Evolutionary conservation across 2,888 invertebrate genomes (phyloP).

Genomic region (Nebria brevicollis): DNA sequence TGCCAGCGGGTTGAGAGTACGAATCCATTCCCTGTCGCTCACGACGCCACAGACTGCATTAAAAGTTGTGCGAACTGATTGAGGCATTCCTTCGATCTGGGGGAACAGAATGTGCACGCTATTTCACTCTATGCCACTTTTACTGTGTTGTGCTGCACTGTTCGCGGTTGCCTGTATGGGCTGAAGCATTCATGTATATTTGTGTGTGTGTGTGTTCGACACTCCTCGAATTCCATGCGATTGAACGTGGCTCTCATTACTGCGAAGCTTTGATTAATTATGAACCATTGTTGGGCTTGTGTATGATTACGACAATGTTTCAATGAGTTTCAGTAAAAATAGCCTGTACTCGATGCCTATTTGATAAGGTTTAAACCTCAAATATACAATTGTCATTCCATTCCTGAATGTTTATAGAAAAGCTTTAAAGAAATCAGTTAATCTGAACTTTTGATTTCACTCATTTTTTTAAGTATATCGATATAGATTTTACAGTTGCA

Average conservation of each 20-base stretch:
- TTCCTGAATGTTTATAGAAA: too few species aligned
- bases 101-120: constrained; percentile 5
- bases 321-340: too few species aligned
- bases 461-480: too few species aligned
- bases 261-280: constrained; percentile 35
- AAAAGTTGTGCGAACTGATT: constrained; percentile 43
- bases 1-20: background rate
- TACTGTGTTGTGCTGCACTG: constrained; percentile 18
- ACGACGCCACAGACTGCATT: constrained; percentile 37
- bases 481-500: too few species aligned
- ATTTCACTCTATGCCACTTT: background rate
- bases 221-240: background rate
- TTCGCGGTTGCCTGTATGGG: constrained; percentile 11
- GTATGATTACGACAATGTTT: background rate
- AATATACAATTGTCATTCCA: too few species aligned
- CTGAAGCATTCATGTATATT: background rate
- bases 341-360: too few species aligned
- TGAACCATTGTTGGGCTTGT: constrained; percentile 31
- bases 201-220: constrained; percentile 4
- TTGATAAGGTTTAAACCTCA: too few species aligned
- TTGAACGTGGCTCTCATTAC: constrained; percentile 14
- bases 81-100: constrained; percentile 35
- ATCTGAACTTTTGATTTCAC: too few species aligned
- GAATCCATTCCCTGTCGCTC: constrained; percentile 14
- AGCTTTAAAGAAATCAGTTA: too few species aligned